phyloP scores from a whole-genome alignment of 2,888 invertebrate genomes.

The Limenitis camilla region DNA sequence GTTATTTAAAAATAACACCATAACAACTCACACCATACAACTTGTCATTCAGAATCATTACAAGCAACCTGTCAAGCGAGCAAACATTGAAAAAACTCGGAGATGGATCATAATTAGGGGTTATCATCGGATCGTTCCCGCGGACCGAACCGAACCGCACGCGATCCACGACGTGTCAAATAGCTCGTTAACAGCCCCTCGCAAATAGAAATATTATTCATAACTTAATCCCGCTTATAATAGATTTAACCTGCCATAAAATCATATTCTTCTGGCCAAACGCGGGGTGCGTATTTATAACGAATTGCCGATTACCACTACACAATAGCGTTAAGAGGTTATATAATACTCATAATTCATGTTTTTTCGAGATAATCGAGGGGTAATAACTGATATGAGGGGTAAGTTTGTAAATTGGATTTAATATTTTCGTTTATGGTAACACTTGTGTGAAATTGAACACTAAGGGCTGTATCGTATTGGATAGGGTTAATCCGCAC shows the following conservation, averaged over 20 bases:
- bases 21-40: conserved; percentile 12
- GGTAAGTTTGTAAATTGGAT: conserved; percentile 68
- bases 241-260: conserved; percentile 73
- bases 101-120: conserved; percentile 46
- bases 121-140: conserved; percentile 35
- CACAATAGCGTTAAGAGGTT: conserved; percentile 62
- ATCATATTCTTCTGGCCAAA: conserved; percentile 66
- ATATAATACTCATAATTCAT: conserved; percentile 70
- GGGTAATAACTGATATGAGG: conserved; percentile 40
- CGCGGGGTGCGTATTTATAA: conserved; percentile 60
- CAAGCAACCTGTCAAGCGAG: conserved; percentile 58
- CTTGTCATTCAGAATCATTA: conserved; percentile 29
- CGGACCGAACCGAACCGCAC: conserved; percentile 55
- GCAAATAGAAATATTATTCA: conserved; percentile 70
- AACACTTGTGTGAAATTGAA: conserved; percentile 72
- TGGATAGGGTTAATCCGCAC: conserved; percentile 52
- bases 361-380: conserved; percentile 63
- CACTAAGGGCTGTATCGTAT: conserved; percentile 53
- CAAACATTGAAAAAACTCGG: conserved; percentile 46
- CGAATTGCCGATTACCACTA: conserved; percentile 55
- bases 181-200: conserved; percentile 66
- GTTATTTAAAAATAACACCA: conserved; percentile 5
- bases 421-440: conserved; percentile 70
- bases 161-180: conserved; percentile 64
- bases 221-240: conserved; percentile 70